phyloP scores from a whole-genome alignment of 2,113 vertebrate species.

The Orientallactaga bullata region DNA sequence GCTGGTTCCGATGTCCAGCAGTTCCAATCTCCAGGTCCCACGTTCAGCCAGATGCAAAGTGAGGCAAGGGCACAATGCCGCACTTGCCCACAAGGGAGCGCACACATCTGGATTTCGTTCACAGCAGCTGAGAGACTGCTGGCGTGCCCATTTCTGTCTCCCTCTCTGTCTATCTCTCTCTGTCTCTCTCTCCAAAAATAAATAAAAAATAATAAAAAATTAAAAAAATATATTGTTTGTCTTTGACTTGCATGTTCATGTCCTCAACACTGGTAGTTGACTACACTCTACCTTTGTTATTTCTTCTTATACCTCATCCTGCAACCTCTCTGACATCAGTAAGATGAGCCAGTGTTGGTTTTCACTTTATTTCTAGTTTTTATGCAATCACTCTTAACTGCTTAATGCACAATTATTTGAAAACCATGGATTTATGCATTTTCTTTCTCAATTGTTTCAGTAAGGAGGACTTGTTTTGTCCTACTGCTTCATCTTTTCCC shows the following conservation, averaged over 20 bases:
- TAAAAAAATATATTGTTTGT: too few relatives aligned
- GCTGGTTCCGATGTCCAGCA: too few relatives aligned
- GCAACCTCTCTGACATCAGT: neutral
- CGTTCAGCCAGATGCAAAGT: too few relatives aligned
- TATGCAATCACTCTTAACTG: neutral
- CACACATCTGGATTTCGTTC: too few relatives aligned
- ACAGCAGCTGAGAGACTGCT: too few relatives aligned
- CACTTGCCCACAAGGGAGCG: too few relatives aligned
- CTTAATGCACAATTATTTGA: neutral
- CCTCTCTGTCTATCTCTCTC: too few relatives aligned
- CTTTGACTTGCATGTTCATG: neutral
- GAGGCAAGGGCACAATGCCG: too few relatives aligned
- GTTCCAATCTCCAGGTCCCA: too few relatives aligned
- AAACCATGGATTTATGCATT: neutral
- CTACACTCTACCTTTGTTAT: neutral
- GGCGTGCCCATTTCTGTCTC: too few relatives aligned
- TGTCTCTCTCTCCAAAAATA: too few relatives aligned
- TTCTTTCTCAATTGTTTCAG: neutral
- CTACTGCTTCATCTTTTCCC: neutral
- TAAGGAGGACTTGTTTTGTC: neutral
- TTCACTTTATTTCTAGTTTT: neutral
- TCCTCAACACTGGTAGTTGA: neutral
- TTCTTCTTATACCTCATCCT: neutral
- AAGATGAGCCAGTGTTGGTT: neutral
- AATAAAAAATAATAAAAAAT: too few relatives aligned